Percentiles rank a stretch among this genome's conserved stretches.
These are phyloP conservation scores for Smutsia temminckii DNA, from an alignment of 2,797 vertebrate species.

Conservation along the genomic window DNA sequence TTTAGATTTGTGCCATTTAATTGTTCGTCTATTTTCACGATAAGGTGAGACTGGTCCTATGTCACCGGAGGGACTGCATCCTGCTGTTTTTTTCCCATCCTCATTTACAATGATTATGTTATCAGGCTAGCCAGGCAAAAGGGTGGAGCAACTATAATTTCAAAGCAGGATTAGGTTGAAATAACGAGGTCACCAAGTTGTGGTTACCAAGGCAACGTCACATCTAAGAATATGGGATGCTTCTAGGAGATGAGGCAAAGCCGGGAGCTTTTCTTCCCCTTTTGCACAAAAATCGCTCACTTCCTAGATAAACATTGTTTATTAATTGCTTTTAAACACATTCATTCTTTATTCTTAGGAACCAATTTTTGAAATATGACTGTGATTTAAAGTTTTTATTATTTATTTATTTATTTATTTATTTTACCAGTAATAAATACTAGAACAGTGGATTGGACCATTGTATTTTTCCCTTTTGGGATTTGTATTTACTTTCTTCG, in stretches of 20 bases:
- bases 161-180: conserved; percentile 99
- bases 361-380: conserved; percentile 60
- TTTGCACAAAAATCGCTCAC: conserved; percentile 82
- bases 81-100: conserved; percentile 89
- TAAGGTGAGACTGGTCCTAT: conserved; percentile 83
- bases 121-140: conserved; percentile 99
- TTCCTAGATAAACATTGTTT: conserved; percentile 84
- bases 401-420: background rate
- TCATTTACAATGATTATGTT: conserved; percentile 99
- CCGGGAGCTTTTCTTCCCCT: conserved; percentile 80
- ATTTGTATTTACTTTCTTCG: conserved; percentile 14
- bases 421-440: background rate
- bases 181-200: conserved; percentile 99
- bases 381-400: conserved; percentile 53
- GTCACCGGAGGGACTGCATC: conserved; percentile 85
- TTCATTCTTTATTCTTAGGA: conserved; percentile 56
- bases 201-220: conserved; percentile 98
- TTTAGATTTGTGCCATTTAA: conserved; percentile 85
- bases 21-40: conserved; percentile 85
- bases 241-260: conserved; percentile 90
- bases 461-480: background rate
- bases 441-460: background rate
- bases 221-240: conserved; percentile 99
- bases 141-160: conserved; percentile 99
- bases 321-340: conserved; percentile 83